These are phyloP conservation scores for Flabesymbios commensalis DNA, from an alignment of 2,888 invertebrate species.

Conservation along the genomic window DNA sequence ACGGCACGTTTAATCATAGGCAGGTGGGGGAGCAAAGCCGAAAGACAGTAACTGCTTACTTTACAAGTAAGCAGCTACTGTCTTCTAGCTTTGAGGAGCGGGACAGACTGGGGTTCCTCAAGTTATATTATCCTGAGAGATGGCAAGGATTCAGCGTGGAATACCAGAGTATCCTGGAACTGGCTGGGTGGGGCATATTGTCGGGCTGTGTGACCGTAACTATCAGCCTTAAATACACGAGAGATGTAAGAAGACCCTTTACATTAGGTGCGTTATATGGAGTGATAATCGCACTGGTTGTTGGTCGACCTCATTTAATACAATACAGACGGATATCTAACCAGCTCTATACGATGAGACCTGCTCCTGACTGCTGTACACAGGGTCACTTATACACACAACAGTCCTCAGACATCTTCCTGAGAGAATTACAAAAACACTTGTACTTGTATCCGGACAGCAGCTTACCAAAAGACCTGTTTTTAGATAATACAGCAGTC, in stretches of 20 bases:
- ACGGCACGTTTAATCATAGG: neutral
- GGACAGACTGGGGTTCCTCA: conserved; percentile 37
- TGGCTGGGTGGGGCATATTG: neutral
- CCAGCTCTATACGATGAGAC: conserved; percentile 42
- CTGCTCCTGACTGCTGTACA: conserved; percentile 56
- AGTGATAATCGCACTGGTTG: conserved; percentile 33
- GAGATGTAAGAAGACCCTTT: neutral
- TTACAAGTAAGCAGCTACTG: too few relatives aligned
- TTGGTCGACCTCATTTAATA: conserved; percentile 49
- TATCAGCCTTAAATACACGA: neutral
- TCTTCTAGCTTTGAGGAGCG: neutral
- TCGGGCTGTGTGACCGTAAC: neutral
- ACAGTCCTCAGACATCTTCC: too few relatives aligned
- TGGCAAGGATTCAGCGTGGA: conserved; percentile 45
- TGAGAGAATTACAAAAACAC: too few relatives aligned
- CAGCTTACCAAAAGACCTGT: conserved; percentile 4
- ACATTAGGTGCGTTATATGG: conserved; percentile 28
- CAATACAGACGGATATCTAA: conserved; percentile 43
- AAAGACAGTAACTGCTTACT: too few relatives aligned
- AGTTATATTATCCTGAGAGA: conserved; percentile 54
- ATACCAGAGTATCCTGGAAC: neutral
- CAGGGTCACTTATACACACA: conserved; percentile 56
- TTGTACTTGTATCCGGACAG: too few relatives aligned
- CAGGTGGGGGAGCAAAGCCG: neutral
- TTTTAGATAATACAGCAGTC: neutral